Conservation (phyloP, 2,113 vertebrate genomes). For the Electrona antarctica region DNA sequence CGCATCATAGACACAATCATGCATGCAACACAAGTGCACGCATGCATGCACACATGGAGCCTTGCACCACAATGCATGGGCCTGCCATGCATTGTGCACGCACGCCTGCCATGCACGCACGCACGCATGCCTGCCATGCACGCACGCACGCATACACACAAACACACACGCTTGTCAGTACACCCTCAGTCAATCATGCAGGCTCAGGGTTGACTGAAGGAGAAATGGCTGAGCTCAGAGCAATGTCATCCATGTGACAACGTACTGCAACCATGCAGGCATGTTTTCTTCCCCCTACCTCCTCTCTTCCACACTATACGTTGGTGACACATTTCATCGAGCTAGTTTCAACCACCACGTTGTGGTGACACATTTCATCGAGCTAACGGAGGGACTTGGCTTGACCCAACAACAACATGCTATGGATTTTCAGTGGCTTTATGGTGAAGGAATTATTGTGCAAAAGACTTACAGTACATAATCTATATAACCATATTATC, state of each 20-base stretch:
- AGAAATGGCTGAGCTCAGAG: conserved; percentile 38
- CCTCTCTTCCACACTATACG: conserved; percentile 26
- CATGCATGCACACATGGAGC: not conserved
- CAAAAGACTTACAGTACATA: no score
- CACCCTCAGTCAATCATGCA: conserved; percentile 27
- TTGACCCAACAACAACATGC: not conserved
- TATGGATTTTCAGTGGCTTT: conserved; percentile 18
- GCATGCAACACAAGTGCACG: not conserved
- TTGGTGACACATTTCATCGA: conserved; percentile 25
- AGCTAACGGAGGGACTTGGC: conserved; percentile 38
- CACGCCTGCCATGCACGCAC: not conserved
- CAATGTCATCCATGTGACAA: conserved; percentile 64
- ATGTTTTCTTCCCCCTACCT: conserved; percentile 34
- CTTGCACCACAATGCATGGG: not conserved
- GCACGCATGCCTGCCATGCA: not conserved
- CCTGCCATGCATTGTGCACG: not conserved
- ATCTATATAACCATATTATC: no score
- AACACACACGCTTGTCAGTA: conserved; percentile 5
- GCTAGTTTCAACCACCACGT: conserved; percentile 28
- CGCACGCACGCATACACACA: not conserved
- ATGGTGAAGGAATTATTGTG: conserved; percentile 1
- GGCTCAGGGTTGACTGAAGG: conserved; percentile 10
- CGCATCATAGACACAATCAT: not conserved
- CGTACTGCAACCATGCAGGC: conserved; percentile 9
- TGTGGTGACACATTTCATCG: conserved; percentile 17